These are phyloP conservation scores for Tineola bisselliella DNA, from an alignment of 2,888 invertebrate species.

Conservation along the genomic window DNA sequence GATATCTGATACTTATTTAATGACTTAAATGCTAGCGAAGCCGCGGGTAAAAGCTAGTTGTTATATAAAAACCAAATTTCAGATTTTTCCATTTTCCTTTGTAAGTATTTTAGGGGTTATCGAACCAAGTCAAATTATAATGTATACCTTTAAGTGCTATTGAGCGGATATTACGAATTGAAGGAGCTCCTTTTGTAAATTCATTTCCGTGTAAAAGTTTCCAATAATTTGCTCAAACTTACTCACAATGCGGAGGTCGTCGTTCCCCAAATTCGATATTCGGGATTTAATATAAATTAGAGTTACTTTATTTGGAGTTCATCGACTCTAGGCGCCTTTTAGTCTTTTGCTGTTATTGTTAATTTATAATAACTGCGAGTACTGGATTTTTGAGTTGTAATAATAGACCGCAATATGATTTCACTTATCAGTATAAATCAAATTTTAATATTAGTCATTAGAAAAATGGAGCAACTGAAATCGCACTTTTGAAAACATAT, in stretches of 20 bases:
- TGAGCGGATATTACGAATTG: neutral
- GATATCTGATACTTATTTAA: no score
- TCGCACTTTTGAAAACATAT: neutral
- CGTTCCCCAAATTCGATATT: neutral
- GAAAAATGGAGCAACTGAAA: neutral
- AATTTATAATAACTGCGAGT: neutral
- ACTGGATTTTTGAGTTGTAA: neutral
- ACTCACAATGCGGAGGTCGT: neutral
- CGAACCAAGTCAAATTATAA: neutral
- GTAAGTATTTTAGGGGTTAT: neutral
- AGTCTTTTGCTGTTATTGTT: neutral
- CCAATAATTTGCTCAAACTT: neutral
- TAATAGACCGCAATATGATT: neutral
- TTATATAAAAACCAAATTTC: no score
- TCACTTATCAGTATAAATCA: no score
- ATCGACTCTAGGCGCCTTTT: neutral
- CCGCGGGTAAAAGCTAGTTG: no score
- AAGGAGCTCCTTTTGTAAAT: neutral
- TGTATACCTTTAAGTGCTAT: slow-evolving; percentile 2
- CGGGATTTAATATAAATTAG: neutral
- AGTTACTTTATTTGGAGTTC: neutral
- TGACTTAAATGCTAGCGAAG: no score
- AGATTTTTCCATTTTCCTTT: no score
- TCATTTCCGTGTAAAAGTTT: slow-evolving; percentile 5
- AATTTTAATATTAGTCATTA: no score